Conservation (phyloP, 2,797 vertebrate genomes). For the Yasuhikotakia modesta region DNA sequence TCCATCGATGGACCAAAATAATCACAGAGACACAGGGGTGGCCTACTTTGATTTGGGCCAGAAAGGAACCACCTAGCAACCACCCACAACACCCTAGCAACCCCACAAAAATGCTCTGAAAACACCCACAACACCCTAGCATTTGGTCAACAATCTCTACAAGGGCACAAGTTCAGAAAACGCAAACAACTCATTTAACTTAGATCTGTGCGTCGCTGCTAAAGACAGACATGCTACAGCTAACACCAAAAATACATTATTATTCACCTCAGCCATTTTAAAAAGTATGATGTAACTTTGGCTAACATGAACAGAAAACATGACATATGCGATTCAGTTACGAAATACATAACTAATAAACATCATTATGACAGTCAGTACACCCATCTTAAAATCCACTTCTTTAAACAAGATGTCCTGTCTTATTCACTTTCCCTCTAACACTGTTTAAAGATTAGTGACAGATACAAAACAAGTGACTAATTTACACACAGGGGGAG, state of each 20-base stretch:
- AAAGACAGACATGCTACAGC: background rate
- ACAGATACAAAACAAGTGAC: slow-evolving; percentile 1
- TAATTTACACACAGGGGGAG: slow-evolving; percentile 25
- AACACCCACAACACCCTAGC: background rate
- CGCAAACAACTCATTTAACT: background rate
- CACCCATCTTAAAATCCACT: background rate
- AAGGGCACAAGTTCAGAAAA: background rate
- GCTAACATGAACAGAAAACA: slow-evolving; percentile 10
- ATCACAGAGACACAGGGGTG: background rate
- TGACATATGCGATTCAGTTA: background rate
- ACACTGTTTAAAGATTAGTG: background rate
- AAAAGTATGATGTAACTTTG: slow-evolving; percentile 55
- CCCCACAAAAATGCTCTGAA: too few relatives aligned
- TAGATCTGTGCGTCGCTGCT: background rate
- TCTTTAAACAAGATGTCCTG: background rate
- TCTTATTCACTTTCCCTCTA: background rate
- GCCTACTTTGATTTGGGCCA: background rate
- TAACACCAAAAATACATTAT: background rate
- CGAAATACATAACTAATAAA: slow-evolving; percentile 5
- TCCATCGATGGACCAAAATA: background rate
- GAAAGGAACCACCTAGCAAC: background rate
- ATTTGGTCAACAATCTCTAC: background rate
- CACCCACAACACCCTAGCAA: background rate
- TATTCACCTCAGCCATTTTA: slow-evolving; percentile 45
- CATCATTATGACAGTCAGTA: background rate